Evolutionary conservation across 2,113 vertebrate species (phyloP), one percentile per base, ranked within the genome.

Genomic region (Gymnorhina tibicen): DNA sequence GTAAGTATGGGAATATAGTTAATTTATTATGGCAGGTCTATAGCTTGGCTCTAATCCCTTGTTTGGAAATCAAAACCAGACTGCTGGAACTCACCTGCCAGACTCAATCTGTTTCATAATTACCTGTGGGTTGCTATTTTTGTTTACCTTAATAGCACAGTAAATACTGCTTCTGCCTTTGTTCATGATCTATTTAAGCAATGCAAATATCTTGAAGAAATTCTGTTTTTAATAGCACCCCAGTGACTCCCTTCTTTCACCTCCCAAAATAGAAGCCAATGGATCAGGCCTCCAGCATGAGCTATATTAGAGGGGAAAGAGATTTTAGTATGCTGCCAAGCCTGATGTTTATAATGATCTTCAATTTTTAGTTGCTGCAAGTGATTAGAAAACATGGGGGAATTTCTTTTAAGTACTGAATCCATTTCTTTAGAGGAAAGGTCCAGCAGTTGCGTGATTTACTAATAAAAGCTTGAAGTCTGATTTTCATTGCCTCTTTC

Each of bases 131-230:
- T 92, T 95, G 60, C 78, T 97, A 96, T 97, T 97, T 97, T 97
- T 97, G 96, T 97, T 97, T 97, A 97, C 87, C 89, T 95, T 93
- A 95, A 96, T 96, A 84, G 87, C 83, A 84, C 74, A 76, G 87
- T 92, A 95, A 95, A 96, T 91, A 92, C 64, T 78, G 56, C 87
- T 96, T 94, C 85, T 83, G 85, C 87, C 63, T 94, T 93, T 96
- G 49, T 96, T 95, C 85, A 96, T 87, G 95, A 85, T 81, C 52
- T 85, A 80, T 74, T 91, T 93, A 95, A 95, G 19, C 49, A 55
- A 91, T 83, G 69, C 2, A 27, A 93, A 93, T 93, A 79, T 90
- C 70, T 93, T 90, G 79, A 95, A 94, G 85, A 94, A 88, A 88
- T 89, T 89, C 56, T 85, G 41, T 1, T 95, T 96, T 92, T 95